A percentile compares a stretch with the other conserved stretches of the same genome.
These are phyloP conservation scores for Lycophotia porphyrea DNA, from an alignment of 2,888 invertebrate species.

Conservation along the genomic window DNA sequence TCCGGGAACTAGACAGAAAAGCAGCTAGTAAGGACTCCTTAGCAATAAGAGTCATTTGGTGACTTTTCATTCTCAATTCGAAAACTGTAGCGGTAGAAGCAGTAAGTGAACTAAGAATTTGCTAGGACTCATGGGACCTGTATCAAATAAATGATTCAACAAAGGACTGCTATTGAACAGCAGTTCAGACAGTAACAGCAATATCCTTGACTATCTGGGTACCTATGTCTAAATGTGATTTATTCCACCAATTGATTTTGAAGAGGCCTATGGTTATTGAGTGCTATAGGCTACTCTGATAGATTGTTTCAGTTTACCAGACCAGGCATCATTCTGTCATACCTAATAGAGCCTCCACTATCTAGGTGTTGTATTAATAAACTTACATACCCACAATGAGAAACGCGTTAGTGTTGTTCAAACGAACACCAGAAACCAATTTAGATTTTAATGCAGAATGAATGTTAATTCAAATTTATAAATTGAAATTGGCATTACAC, in stretches of 20 bases:
- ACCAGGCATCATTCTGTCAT: background rate
- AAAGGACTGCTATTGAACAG: background rate
- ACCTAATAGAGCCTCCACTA: background rate
- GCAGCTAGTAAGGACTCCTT: background rate
- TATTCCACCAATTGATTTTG: background rate
- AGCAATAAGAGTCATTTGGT: background rate
- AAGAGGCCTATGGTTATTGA: background rate
- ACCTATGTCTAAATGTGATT: background rate
- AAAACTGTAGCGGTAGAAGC: too few relatives aligned
- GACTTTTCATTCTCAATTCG: too few relatives aligned
- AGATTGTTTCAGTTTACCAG: background rate
- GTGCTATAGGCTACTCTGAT: background rate
- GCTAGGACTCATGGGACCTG: background rate
- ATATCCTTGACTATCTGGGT: too few relatives aligned
- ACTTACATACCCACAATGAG: constrained; percentile 6
- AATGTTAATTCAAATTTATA: constrained; percentile 51
- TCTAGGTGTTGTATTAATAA: background rate
- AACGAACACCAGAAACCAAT: constrained; percentile 53
- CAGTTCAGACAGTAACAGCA: background rate
- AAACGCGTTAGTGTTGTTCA: constrained; percentile 28
- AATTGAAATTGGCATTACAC: constrained; percentile 60
- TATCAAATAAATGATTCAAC: background rate
- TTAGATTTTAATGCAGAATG: constrained; percentile 54
- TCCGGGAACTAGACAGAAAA: background rate
- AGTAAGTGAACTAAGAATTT: background rate